Percentiles rank a stretch among this genome's conserved stretches.
Conservation (phyloP, 2,113 vertebrate genomes). For the Noctilio leporinus region DNA sequence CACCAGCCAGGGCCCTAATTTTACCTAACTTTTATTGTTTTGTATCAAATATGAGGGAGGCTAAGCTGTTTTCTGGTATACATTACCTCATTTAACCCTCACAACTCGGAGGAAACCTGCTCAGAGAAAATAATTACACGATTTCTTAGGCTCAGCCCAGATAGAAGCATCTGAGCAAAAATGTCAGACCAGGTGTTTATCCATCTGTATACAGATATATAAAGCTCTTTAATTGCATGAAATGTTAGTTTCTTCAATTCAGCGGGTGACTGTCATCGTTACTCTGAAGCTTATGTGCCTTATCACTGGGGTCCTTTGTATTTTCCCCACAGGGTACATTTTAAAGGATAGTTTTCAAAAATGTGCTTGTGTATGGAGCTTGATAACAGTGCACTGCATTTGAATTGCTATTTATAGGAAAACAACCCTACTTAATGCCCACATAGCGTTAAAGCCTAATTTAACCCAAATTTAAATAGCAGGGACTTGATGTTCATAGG, state of each 20-base stretch:
- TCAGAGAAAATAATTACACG: neutral
- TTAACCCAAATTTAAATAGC: neutral
- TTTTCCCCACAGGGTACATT: neutral
- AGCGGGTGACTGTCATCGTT: neutral
- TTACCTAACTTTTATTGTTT: neutral
- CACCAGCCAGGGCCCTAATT: too few relatives aligned
- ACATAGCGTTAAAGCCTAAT: neutral
- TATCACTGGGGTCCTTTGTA: neutral
- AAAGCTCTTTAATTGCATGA: neutral
- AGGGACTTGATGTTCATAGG: neutral
- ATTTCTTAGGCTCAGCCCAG: neutral
- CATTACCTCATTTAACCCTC: neutral
- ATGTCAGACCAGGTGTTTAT: neutral
- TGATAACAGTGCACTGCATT: neutral
- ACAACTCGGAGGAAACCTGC: neutral
- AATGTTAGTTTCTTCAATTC: slow-evolving; percentile 1
- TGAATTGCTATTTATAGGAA: neutral
- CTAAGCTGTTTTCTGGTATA: neutral
- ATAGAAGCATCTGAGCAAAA: neutral
- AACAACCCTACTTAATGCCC: neutral
- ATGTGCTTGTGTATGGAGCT: neutral
- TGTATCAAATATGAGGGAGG: neutral
- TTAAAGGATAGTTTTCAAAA: neutral
- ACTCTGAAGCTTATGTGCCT: neutral
- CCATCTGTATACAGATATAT: neutral